Base-by-base conservation (phyloP, 2,113 vertebrate species). In the Lipophrys pholis region DNA sequence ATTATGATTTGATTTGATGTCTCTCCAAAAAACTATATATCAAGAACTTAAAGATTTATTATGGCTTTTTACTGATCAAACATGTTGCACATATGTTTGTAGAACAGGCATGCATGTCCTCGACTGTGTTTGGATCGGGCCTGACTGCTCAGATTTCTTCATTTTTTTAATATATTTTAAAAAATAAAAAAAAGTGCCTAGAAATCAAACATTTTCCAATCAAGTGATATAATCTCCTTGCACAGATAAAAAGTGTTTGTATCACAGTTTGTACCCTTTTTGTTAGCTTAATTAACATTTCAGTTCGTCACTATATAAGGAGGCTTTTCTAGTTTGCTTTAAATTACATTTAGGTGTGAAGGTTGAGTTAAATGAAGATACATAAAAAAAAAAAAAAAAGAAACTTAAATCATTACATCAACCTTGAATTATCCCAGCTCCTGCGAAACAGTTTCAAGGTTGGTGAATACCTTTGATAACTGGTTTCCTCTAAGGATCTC, bases 351-450 rank as follows among this genome's bases (percentile, higher is more conserved):
- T 54, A 64, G 60, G 69, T 79, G 58, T 81, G 83, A 85, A 84
- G 78, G 66, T 68, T 82, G 67, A 73, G 50, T 55, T 75, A 76
- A 84, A 87, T 73, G 60, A 84, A 38, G 76, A 79, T 68, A 4
- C 57, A 41, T 16, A 58, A 80, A 42, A 60, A 55, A 82, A 61
- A n/a, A n/a, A n/a, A n/a, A n/a, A n/a, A 30, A 30, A 30, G 2
- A 68, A 16, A 21, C 39, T 85, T 74, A 46, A 78, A 69, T 89
- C 60, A 39, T 65, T 80, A 81, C 72, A 84, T 89, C 72, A 68
- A 84, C 77, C 74, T 91, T 87, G 74, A 81, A 83, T 83, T 88
- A 77, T 66, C 54, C n/a, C 52, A 75, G 55, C 71, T 78, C 40
- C 21, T 67, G 51, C 17, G 49, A 50, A 75, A 52, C 5, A 15